A percentile compares a stretch with the other conserved stretches of the same genome.
phyloP scores from a whole-genome alignment of 2,888 invertebrate genomes.

The Hecatera dysodea region DNA sequence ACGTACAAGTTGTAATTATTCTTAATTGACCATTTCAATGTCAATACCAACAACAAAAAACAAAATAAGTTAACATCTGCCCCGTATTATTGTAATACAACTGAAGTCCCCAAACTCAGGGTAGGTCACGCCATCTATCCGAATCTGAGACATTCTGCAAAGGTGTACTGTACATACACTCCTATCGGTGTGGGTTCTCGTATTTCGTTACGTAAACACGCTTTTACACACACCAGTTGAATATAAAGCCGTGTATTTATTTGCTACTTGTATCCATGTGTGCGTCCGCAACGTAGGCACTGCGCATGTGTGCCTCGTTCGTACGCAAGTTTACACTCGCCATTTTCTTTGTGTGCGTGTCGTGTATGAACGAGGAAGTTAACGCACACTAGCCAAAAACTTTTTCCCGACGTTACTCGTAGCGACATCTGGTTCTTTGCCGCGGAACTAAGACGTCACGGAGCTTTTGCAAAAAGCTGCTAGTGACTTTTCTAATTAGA shows the following conservation, averaged over 20 bases:
- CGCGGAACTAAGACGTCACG: slow-evolving; percentile 72
- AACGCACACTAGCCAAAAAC: slow-evolving; percentile 75
- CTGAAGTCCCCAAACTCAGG: slow-evolving; percentile 34
- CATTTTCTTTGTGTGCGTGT: slow-evolving; percentile 66
- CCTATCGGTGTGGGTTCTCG: slow-evolving; percentile 64
- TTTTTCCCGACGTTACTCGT: slow-evolving; percentile 76
- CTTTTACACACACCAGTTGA: slow-evolving; percentile 66
- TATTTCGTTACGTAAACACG: slow-evolving; percentile 66
- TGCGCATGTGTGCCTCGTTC: slow-evolving; percentile 69
- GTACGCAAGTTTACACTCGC: slow-evolving; percentile 67
- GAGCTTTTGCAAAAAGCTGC: slow-evolving; percentile 73
- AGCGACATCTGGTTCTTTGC: slow-evolving; percentile 83
- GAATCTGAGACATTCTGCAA: slow-evolving; percentile 57
- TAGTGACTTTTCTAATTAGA: slow-evolving; percentile 67
- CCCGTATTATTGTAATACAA: slow-evolving; percentile 20
- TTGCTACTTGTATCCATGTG: slow-evolving; percentile 52
- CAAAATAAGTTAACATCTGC: slow-evolving; percentile 50
- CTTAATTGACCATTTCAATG: slow-evolving; percentile 53
- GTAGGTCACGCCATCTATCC: slow-evolving; percentile 80
- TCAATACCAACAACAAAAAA: slow-evolving; percentile 46
- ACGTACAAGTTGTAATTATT: slow-evolving; percentile 35
- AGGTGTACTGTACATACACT: slow-evolving; percentile 64
- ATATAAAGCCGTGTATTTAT: slow-evolving; percentile 63
- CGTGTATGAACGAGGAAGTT: slow-evolving; percentile 68
- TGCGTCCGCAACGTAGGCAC: slow-evolving; percentile 57